These are phyloP conservation scores for Micromys minutus DNA, from an alignment of 2,113 vertebrate species.

Conservation along the genomic window DNA sequence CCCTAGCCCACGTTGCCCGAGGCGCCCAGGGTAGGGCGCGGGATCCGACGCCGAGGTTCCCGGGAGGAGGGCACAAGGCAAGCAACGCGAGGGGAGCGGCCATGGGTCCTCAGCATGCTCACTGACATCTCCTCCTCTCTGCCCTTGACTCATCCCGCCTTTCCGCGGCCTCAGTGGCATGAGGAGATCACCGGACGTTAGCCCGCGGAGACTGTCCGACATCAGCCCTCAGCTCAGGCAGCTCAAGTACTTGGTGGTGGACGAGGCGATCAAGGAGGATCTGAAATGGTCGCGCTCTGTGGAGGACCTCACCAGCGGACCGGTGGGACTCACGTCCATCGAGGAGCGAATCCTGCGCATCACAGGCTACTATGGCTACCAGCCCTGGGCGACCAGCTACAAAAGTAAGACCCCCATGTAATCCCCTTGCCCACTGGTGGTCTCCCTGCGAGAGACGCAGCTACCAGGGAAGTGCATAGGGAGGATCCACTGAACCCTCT, in stretches of 20 bases:
- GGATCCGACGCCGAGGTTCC: background rate
- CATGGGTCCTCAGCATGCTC: background rate
- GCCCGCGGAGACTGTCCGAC: constrained; percentile 96
- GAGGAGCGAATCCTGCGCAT: constrained; percentile 95
- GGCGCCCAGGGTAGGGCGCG: constrained; percentile 43
- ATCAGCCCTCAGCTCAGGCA: constrained; percentile 97
- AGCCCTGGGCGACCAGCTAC: constrained; percentile 94
- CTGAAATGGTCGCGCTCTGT: constrained; percentile 95
- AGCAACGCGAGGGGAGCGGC: background rate
- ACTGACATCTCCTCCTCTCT: background rate
- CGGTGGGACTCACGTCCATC: constrained; percentile 89
- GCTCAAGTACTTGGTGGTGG: constrained; percentile 95
- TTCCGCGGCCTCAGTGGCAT: constrained; percentile 85
- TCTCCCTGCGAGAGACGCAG: background rate
- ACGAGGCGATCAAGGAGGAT: constrained; percentile 96
- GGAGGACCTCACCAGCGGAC: constrained; percentile 94
- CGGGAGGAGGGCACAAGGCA: background rate
- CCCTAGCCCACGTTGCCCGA: background rate
- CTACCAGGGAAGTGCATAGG: background rate
- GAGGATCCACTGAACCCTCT: accelerated
- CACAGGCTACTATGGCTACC: constrained; percentile 97
- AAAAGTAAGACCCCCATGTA: constrained; percentile 87
- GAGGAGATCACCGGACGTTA: constrained; percentile 94
- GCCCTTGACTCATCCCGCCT: background rate
- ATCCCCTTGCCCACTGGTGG: background rate